A percentile compares a stretch with the other conserved stretches of the same genome.
These are phyloP conservation scores for Hippoglossus hippoglossus DNA, from an alignment of 2,797 vertebrate species.

Conservation along the genomic window DNA sequence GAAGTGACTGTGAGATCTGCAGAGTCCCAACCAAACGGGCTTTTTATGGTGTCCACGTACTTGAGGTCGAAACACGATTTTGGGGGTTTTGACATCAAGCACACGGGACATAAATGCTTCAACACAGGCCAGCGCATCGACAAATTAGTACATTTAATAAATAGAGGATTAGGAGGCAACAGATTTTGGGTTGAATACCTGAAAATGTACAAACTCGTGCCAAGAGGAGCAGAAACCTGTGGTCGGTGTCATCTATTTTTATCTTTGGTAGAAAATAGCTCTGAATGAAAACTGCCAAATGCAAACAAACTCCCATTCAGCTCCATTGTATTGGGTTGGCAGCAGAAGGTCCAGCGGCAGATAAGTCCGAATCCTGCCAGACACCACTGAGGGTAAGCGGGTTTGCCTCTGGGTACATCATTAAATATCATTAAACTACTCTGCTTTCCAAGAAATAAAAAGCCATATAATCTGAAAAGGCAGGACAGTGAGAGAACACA, in stretches of 20 bases:
- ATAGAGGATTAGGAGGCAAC: background rate
- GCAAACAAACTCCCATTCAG: constrained; percentile 44
- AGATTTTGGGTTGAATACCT: background rate
- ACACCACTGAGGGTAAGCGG: constrained; percentile 40
- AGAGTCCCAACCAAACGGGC: constrained; percentile 11
- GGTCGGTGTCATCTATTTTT: constrained; percentile 62
- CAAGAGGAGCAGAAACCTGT: constrained; percentile 21
- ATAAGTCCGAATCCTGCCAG: constrained; percentile 55
- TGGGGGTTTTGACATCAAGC: constrained; percentile 5
- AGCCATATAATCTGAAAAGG: constrained; percentile 14
- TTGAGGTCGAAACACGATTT: constrained; percentile 6
- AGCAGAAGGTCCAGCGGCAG: constrained; percentile 45
- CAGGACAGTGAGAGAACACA: constrained; percentile 27
- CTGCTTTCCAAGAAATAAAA: constrained; percentile 33
- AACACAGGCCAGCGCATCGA: background rate
- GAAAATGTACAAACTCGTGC: constrained; percentile 2
- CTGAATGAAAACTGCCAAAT: constrained; percentile 48
- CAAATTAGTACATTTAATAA: constrained; percentile 8
- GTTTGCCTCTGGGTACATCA: constrained; percentile 41
- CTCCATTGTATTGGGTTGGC: constrained; percentile 47
- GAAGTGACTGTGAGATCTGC: constrained; percentile 43
- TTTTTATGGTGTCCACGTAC: background rate
- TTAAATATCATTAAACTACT: constrained; percentile 42
- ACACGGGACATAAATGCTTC: constrained; percentile 3
- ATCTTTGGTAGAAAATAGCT: constrained; percentile 54